Evolutionary conservation across 2,888 invertebrate species (phyloP), one percentile per base, ranked within the genome.

Genomic region (Acleris cristana): DNA sequence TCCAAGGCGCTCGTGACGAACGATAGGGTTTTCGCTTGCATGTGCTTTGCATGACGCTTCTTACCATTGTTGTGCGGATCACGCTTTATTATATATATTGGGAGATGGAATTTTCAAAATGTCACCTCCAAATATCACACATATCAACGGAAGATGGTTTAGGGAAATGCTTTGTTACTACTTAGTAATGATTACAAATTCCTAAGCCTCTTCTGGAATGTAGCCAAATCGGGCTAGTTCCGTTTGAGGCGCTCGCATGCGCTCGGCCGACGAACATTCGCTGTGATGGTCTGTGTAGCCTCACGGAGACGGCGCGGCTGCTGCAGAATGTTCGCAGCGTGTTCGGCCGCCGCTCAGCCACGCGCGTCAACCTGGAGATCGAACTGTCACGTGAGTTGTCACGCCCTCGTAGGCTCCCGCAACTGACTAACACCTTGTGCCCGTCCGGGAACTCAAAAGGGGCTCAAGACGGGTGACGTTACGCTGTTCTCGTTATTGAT

Each of bases 281-380:
- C 79, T 76, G 82, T 85, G 77, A 85, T 78, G 82, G 79, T 85
- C 80, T 88, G 82, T 90, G 86, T 86, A 98, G 98, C 96, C 96
- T 98, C 93, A 98, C 98, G 93, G 99, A 99, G 96, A 98, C 98
- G 85, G 98, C 98, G 89, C 96, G 98, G 82, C 95, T 99, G 88
- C 96, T 99, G 93, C 96, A 97, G 94, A 98, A 97, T 94, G 97
- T 98, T 79, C 96, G 97, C 94, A 97, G 96, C 94, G 98, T 98
- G 89, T 98, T 98, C 95, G 93, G 94, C 79, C 96, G 97, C 77
- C 94, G 96, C 86, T 95, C 96, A 74, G 94, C 95, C 90, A 94
- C 96, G 81, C 95, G 97, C 91, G 95, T 95, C 90, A 95, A 95
- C 93, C 94, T 95, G 93, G 98, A 98, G 90, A 95, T 98, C 88